Percentiles rank a stretch among this genome's conserved stretches.
Conservation (phyloP, 2,113 vertebrate species). For the Laticauda laticaudata region DNA sequence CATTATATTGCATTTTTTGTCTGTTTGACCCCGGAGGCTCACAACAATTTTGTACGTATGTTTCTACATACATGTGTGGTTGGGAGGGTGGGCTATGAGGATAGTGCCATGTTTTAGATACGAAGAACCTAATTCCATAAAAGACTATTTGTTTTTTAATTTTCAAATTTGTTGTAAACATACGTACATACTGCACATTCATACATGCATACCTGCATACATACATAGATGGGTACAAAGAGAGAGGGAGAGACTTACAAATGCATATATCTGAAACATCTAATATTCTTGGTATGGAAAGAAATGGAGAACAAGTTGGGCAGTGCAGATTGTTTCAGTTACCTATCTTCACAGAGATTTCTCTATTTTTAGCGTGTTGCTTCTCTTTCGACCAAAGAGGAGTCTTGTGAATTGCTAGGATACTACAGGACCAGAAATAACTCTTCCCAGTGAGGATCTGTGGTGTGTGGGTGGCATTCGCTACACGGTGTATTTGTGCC, state of each 20-base stretch:
- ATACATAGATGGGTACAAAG: too few relatives aligned
- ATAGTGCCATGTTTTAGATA: neutral
- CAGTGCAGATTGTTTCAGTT: neutral
- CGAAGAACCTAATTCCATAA: neutral
- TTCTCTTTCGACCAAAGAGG: conserved; percentile 24
- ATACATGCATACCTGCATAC: neutral
- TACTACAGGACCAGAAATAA: conserved; percentile 59
- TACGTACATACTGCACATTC: neutral
- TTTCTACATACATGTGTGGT: neutral
- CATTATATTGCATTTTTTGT: neutral
- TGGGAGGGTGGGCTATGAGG: neutral
- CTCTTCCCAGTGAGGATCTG: conserved; percentile 39
- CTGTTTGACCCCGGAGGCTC: neutral
- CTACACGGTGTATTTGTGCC: conserved; percentile 33
- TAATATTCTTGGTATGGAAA: conserved; percentile 6
- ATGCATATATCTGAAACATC: conserved; percentile 14
- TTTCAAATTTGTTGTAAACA: neutral
- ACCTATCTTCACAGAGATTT: neutral
- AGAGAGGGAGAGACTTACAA: neutral
- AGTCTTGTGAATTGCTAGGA: conserved; percentile 51
- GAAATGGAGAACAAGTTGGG: neutral
- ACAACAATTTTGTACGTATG: neutral
- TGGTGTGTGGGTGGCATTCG: conserved; percentile 32
- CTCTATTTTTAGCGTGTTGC: conserved; percentile 62
- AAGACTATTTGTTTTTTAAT: neutral